A percentile compares a stretch with the other conserved stretches of the same genome.
phyloP scores from a whole-genome alignment of 2,797 vertebrate species.

The Artibeus jamaicensis region DNA sequence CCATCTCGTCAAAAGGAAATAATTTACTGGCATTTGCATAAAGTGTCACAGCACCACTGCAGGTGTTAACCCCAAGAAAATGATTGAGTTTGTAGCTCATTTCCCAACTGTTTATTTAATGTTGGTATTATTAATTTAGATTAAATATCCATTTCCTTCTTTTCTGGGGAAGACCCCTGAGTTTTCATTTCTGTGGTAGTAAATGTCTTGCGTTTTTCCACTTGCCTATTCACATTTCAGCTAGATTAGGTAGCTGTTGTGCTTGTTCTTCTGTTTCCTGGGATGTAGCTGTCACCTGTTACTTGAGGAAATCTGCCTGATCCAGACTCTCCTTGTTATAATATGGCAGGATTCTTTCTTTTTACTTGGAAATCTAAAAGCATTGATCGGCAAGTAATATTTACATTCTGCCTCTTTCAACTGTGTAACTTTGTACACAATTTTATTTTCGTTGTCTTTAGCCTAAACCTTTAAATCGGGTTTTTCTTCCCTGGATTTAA shows the following conservation, averaged over 20 bases:
- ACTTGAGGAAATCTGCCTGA: neutral
- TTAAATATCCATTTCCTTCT: neutral
- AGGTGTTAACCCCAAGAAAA: neutral
- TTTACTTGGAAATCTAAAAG: neutral
- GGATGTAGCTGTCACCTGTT: neutral
- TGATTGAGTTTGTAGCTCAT: neutral
- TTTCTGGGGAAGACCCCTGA: neutral
- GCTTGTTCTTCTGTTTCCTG: neutral
- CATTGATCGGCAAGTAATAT: neutral
- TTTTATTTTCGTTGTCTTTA: neutral
- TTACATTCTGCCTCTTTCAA: neutral
- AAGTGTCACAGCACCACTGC: neutral
- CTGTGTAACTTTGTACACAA: neutral
- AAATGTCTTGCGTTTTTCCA: neutral
- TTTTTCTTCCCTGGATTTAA: neutral
- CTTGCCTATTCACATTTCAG: neutral
- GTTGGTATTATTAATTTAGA: neutral
- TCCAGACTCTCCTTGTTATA: neutral
- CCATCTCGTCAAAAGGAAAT: neutral
- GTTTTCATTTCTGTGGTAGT: neutral
- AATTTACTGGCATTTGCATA: neutral
- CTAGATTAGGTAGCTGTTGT: neutral
- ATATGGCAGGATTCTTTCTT: neutral
- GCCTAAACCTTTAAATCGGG: neutral
- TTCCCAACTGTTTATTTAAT: neutral